Evolutionary conservation across 35 echinoderm and acorn worm species (phyloP).

Genomic region (Stichopus chloronotus): DNA sequence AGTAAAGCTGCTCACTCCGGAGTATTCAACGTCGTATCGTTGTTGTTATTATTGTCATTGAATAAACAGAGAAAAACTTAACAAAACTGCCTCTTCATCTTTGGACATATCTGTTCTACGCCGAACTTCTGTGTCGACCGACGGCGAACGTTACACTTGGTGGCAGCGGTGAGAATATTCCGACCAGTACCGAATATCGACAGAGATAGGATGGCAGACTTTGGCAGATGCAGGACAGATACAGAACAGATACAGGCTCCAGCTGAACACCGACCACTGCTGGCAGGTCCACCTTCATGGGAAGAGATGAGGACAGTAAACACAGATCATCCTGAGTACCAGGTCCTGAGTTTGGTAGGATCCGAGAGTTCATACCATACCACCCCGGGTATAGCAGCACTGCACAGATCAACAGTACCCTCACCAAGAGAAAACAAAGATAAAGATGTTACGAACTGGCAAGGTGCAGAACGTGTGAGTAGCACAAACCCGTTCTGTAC

Average conservation of each 20-base stretch:
- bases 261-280: neutral
- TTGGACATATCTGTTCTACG: too few relatives aligned
- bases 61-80: too few relatives aligned
- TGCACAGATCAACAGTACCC: neutral
- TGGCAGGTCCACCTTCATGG: neutral
- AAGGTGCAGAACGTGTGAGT: neutral
- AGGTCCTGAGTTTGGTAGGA: neutral
- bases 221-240: neutral
- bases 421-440: neutral
- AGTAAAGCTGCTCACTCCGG: too few relatives aligned
- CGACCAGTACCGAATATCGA: neutral
- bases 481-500: neutral
- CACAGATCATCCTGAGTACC: neutral
- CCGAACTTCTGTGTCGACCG: too few relatives aligned
- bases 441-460: neutral
- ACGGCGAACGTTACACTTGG: too few relatives aligned
- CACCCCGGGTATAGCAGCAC: neutral
- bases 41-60: too few relatives aligned
- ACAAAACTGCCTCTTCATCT: too few relatives aligned
- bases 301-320: neutral
- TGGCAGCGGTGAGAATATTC: neutral
- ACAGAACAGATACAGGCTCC: neutral
- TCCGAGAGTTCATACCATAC: neutral
- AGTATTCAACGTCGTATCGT: too few relatives aligned
- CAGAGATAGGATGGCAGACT: neutral